Conservation (phyloP, 2,113 vertebrate species). For the Aldabrachelys gigantea region DNA sequence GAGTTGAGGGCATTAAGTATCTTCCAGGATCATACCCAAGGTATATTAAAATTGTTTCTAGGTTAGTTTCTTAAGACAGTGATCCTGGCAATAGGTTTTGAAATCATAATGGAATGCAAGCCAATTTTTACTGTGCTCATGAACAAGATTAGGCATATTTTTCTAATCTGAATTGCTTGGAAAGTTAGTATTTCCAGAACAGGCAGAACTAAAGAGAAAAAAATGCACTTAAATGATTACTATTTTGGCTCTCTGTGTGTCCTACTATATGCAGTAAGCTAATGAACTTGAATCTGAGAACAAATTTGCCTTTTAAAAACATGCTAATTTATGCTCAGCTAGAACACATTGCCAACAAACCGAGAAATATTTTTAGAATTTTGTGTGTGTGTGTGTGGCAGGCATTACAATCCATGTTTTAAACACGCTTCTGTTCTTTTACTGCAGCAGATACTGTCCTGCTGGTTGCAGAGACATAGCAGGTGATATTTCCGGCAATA, state of each 20-base stretch:
- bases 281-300: background rate
- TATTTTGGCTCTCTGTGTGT: conserved; percentile 13
- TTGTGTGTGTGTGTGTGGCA: background rate
- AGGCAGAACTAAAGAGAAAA: background rate
- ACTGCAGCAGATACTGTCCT: conserved; percentile 87
- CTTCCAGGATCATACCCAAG: background rate
- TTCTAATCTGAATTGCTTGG: conserved; percentile 29
- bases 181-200: conserved; percentile 32
- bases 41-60: conserved; percentile 47
- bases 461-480: conserved; percentile 86
- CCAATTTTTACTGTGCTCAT: conserved; percentile 10
- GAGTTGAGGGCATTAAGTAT: background rate
- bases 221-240: conserved; percentile 10
- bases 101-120: conserved; percentile 49
- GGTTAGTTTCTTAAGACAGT: conserved; percentile 3
- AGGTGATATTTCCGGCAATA: conserved; percentile 86
- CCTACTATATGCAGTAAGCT: background rate
- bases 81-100: conserved; percentile 46
- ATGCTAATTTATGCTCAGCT: background rate
- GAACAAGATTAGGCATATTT: background rate
- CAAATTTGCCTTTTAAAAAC: background rate
- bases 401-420: background rate
- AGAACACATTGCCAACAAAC: background rate
- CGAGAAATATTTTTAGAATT: too few species aligned
- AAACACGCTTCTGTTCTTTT: conserved; percentile 31